phyloP scores from a whole-genome alignment of 2,797 vertebrate species.

The Chiroxiphia lanceolata region DNA sequence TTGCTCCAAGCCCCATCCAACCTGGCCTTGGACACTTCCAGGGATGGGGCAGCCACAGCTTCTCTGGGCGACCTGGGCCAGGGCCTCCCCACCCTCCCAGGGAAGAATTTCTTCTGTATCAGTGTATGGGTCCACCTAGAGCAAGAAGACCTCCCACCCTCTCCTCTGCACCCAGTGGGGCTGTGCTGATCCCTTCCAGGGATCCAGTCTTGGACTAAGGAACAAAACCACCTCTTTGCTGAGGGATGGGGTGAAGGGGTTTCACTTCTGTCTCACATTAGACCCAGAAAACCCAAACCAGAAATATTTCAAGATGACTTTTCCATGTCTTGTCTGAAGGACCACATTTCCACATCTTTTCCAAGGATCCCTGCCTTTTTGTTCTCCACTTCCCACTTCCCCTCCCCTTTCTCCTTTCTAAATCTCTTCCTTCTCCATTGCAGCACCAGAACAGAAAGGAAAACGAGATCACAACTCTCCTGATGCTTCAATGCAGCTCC shows the following conservation, averaged over 20 bases:
- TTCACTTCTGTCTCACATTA: neutral
- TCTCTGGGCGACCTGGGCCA: neutral
- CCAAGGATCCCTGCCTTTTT: neutral
- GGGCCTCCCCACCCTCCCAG: neutral
- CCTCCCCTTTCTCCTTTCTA: neutral
- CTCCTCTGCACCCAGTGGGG: accelerated
- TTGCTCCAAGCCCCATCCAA: accelerated
- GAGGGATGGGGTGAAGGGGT: neutral
- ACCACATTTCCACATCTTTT: neutral
- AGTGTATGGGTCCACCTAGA: accelerated
- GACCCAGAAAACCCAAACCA: neutral
- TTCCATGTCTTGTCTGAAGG: neutral
- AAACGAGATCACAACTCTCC: neutral
- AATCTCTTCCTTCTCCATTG: neutral
- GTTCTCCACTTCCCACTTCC: neutral
- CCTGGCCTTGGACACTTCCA: neutral
- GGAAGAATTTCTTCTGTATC: neutral
- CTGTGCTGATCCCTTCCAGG: neutral
- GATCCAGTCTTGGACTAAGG: neutral
- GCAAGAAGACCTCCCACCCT: neutral
- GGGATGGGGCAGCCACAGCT: neutral
- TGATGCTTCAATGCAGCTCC: accelerated
- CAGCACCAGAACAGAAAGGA: neutral
- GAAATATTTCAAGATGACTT: neutral
- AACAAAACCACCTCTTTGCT: neutral